Conservation (phyloP, 2,888 invertebrate genomes). For the Strigamia crassipes region DNA sequence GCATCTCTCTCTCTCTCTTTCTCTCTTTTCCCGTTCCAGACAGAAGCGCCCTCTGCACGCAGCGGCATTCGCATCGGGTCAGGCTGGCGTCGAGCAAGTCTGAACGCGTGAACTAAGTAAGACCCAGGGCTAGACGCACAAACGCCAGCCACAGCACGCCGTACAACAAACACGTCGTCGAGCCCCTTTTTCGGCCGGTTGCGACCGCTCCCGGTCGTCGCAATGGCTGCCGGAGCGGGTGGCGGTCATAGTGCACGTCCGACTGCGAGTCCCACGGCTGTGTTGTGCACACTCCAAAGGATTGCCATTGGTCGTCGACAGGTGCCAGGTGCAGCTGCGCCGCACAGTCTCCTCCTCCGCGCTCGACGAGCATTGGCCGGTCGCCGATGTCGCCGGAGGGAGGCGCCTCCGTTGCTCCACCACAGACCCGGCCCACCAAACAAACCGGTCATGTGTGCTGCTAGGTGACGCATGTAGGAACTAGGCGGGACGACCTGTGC, state of each 20-base stretch:
- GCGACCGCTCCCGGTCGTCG: neutral
- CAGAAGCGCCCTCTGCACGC: constrained; percentile 16
- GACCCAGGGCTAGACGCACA: neutral
- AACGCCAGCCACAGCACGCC: neutral
- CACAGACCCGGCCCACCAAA: constrained; percentile 45
- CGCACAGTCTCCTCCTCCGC: constrained; percentile 46
- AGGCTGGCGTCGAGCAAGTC: neutral
- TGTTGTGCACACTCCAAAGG: constrained; percentile 46
- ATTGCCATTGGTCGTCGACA: constrained; percentile 48
- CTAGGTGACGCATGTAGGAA: constrained; percentile 24
- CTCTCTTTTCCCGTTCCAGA: neutral
- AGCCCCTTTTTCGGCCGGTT: neutral
- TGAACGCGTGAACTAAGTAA: neutral
- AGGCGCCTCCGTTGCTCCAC: constrained; percentile 44
- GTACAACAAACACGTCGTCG: neutral
- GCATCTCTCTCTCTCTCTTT: neutral
- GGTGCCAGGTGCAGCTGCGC: constrained; percentile 47
- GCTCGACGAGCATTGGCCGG: constrained; percentile 46
- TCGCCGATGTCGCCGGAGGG: constrained; percentile 47
- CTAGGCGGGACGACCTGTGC: constrained; percentile 22
- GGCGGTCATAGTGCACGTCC: constrained; percentile 12
- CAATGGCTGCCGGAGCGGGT: neutral
- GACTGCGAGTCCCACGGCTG: constrained; percentile 29
- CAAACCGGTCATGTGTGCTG: constrained; percentile 33
- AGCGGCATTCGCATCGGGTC: neutral